Evolutionary conservation across 1,140 invertebrate genomes (phyloP).

Genomic region (Onthophagus taurus): DNA sequence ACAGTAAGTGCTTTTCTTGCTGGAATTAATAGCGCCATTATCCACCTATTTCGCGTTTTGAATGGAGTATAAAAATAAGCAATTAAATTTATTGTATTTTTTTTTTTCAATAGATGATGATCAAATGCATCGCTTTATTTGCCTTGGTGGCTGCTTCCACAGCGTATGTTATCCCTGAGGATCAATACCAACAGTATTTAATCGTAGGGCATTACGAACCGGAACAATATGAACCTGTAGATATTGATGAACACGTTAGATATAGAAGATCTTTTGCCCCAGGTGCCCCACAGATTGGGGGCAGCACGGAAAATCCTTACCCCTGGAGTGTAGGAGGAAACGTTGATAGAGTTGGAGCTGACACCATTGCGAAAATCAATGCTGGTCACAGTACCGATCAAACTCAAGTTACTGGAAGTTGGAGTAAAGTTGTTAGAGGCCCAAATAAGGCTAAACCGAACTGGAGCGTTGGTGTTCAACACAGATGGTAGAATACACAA

Average conservation of each 20-base stretch:
- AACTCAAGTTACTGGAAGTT: background rate
- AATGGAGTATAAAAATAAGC: too few relatives aligned
- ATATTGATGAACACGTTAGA: background rate
- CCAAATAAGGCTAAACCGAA: slow-evolving; percentile 4
- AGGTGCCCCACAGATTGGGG: background rate
- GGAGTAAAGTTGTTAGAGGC: slow-evolving; percentile 3
- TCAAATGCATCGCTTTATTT: background rate
- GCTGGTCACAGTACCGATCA: slow-evolving; percentile 3
- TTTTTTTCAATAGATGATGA: too few relatives aligned
- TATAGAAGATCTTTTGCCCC: background rate
- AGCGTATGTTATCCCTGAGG: background rate
- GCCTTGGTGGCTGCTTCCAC: background rate
- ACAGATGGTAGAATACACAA: slow-evolving; percentile 1
- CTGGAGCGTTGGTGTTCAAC: background rate
- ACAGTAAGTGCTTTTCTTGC: too few relatives aligned
- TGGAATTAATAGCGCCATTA: too few relatives aligned
- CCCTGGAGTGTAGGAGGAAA: background rate
- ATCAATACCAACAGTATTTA: background rate
- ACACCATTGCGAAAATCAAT: slow-evolving; percentile 1
- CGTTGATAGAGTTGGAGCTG: background rate
- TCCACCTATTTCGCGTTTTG: too few relatives aligned
- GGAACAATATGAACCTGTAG: background rate
- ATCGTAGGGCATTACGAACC: background rate
- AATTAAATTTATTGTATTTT: too few relatives aligned
- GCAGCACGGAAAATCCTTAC: background rate